Percentiles rank a stretch among this genome's conserved stretches.
Conservation (phyloP, 2,797 vertebrate genomes). For the Brachyrhaphis roseni region DNA sequence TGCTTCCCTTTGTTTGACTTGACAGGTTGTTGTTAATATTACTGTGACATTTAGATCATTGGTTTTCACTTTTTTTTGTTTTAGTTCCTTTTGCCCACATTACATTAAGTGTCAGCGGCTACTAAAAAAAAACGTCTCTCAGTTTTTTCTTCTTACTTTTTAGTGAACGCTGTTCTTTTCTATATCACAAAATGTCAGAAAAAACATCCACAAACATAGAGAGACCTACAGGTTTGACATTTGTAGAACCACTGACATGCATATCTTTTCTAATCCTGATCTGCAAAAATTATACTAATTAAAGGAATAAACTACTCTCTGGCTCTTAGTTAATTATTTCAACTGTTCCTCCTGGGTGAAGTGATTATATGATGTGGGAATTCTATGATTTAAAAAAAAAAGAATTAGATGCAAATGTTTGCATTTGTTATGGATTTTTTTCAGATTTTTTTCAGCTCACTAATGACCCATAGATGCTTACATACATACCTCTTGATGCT, state of each 20-base stretch:
- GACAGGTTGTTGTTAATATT: constrained; percentile 13
- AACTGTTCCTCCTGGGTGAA: neutral
- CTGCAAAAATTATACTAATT: neutral
- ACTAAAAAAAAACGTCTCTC: neutral
- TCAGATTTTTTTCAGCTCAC: neutral
- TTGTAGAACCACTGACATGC: neutral
- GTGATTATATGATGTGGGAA: too few relatives aligned
- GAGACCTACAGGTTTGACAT: neutral
- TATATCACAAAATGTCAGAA: neutral
- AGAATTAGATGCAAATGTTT: too few relatives aligned
- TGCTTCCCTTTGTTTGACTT: constrained; percentile 8
- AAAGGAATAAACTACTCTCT: neutral
- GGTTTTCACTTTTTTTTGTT: neutral
- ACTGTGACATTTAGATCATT: neutral
- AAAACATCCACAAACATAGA: neutral
- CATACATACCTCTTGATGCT: neutral
- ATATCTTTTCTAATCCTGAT: neutral
- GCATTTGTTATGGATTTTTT: too few relatives aligned
- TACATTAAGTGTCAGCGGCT: neutral
- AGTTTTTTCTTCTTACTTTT: neutral
- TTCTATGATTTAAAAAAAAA: too few relatives aligned
- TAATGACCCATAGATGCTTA: neutral
- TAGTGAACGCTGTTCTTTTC: neutral
- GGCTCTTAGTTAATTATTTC: neutral
- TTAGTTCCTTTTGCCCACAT: neutral